Percentiles rank a stretch among this genome's conserved stretches.
phyloP scores from a whole-genome alignment of 1,140 invertebrate genomes.

The Dolichoris vasculosae region DNA sequence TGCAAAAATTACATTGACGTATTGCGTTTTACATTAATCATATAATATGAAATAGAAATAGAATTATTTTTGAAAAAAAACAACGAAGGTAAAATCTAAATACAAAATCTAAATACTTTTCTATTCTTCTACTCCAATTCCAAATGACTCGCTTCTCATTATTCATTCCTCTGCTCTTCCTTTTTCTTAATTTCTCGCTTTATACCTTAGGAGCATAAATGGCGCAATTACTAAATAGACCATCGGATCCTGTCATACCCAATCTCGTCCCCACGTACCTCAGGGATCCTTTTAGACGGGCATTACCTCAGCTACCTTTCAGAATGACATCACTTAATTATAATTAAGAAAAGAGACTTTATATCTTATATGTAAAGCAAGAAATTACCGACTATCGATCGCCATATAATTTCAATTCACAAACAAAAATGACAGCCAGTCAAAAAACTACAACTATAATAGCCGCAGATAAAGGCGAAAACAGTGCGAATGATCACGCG shows the following conservation, averaged over 20 bases:
- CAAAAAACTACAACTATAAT: too few species aligned
- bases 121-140: not conserved
- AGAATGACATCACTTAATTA: slow-evolving; percentile 56
- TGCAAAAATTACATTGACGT: too few species aligned
- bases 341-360: slow-evolving; percentile 70
- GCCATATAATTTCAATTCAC: too few species aligned
- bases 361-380: slow-evolving; percentile 55
- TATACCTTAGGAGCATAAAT: slow-evolving; percentile 26
- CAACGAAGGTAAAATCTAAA: not conserved
- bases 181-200: not conserved
- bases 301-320: not conserved
- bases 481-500: too few species aligned
- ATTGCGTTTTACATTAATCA: too few species aligned
- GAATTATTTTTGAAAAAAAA: not conserved
- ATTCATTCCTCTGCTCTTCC: slow-evolving; percentile 8
- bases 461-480: too few species aligned
- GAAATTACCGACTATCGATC: not conserved
- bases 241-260: slow-evolving; percentile 34
- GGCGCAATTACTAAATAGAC: slow-evolving; percentile 58
- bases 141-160: not conserved
- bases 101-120: too few species aligned
- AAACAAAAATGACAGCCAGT: too few species aligned
- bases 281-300: slow-evolving; percentile 37
- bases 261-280: not conserved
- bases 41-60: not conserved